A percentile compares a stretch with the other conserved stretches of the same genome.
phyloP scores from a whole-genome alignment of 2,113 vertebrate species.

The Rutilus rutilus region DNA sequence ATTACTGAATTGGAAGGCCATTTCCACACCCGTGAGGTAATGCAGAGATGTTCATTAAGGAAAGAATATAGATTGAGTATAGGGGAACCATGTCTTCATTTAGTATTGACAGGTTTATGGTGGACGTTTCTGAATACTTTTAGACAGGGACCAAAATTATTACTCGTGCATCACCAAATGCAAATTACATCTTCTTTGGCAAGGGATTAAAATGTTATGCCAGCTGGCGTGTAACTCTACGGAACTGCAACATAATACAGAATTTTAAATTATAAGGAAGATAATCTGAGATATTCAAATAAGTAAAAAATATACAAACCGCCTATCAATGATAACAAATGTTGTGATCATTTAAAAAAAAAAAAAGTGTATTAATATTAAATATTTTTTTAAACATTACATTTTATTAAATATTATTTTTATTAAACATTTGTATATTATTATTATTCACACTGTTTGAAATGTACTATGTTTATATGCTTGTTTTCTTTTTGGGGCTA shows the following conservation, averaged over 20 bases:
- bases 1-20: background rate
- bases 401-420: too few relatives aligned
- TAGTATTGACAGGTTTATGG: slow-evolving; percentile 1
- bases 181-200: background rate
- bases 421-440: too few relatives aligned
- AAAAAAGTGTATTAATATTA: too few relatives aligned
- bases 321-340: too few relatives aligned
- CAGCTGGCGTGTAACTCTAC: background rate
- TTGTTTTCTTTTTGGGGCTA: background rate
- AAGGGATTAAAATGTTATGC: background rate
- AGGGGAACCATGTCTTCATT: background rate
- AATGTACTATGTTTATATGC: too few relatives aligned
- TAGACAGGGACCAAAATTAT: too few relatives aligned
- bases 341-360: too few relatives aligned
- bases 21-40: background rate
- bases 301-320: background rate
- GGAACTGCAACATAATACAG: background rate
- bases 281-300: background rate
- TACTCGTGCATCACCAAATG: background rate
- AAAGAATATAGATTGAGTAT: background rate
- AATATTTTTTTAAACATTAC: too few relatives aligned
- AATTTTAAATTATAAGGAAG: background rate
- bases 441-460: background rate
- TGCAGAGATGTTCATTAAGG: background rate
- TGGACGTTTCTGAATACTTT: background rate